These are phyloP conservation scores for Andrena cerasifolii DNA, from an alignment of 1,140 invertebrate species.

Conservation along the genomic window DNA sequence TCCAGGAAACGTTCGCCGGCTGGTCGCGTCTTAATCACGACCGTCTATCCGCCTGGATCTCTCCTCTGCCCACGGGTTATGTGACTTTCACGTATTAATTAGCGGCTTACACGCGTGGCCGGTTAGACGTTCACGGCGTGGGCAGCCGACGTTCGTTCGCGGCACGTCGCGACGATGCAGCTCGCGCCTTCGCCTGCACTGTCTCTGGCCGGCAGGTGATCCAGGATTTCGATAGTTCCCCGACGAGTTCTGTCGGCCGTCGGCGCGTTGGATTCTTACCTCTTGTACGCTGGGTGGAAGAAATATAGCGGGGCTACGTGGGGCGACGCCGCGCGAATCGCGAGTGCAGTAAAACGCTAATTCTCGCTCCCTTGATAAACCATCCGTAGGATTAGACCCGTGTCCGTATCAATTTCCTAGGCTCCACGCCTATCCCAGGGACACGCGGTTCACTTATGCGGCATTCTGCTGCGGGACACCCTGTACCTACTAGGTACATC, in stretches of 20 bases:
- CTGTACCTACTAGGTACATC: too few relatives aligned
- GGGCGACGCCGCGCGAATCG: too few relatives aligned
- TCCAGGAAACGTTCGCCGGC: slow-evolving; percentile 22
- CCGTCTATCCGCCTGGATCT: slow-evolving; percentile 59
- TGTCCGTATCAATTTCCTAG: too few relatives aligned
- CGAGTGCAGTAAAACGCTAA: too few relatives aligned
- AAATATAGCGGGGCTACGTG: too few relatives aligned
- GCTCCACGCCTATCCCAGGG: too few relatives aligned
- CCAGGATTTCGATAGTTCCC: not conserved
- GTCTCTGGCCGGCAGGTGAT: slow-evolving; percentile 1
- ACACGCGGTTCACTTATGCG: too few relatives aligned
- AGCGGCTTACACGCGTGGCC: slow-evolving; percentile 50
- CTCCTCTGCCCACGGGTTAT: slow-evolving; percentile 58
- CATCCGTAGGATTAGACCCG: too few relatives aligned
- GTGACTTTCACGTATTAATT: slow-evolving; percentile 75
- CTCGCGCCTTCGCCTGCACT: not conserved
- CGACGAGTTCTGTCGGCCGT: not conserved
- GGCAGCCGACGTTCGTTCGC: slow-evolving; percentile 36
- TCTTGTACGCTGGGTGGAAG: too few relatives aligned
- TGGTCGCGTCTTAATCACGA: slow-evolving; percentile 61
- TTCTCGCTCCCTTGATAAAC: too few relatives aligned
- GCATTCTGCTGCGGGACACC: too few relatives aligned
- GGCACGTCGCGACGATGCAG: slow-evolving; percentile 13
- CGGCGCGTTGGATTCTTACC: too few relatives aligned
- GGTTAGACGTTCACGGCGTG: slow-evolving; percentile 47